phyloP scores from a whole-genome alignment of 1,140 invertebrate species.

The Nephila pilipes region DNA sequence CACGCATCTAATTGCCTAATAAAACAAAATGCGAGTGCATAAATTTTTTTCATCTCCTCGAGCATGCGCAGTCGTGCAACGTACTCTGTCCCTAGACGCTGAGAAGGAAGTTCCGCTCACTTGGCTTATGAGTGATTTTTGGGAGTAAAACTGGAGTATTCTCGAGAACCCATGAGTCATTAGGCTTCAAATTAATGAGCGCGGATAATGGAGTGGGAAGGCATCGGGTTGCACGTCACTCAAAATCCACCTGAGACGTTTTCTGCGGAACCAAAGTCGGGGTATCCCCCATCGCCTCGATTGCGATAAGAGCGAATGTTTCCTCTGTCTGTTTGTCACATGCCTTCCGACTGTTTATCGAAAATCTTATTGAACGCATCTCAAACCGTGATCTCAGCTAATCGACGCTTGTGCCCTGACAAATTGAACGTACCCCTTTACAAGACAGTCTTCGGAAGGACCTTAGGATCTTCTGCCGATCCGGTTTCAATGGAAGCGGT shows the following conservation, averaged over 20 bases:
- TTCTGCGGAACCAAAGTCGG: neutral
- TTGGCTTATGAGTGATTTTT: constrained; percentile 33
- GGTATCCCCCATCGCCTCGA: neutral
- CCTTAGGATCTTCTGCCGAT: no score
- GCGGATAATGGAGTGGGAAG: constrained; percentile 13
- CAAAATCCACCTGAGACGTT: neutral
- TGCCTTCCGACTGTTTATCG: neutral
- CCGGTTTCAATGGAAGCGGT: no score
- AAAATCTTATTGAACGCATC: no score
- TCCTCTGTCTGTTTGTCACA: neutral
- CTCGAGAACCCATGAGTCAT: neutral
- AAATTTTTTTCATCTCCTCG: no score
- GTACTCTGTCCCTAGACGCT: neutral
- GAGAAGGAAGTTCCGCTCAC: neutral
- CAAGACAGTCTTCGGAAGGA: no score
- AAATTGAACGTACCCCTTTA: no score
- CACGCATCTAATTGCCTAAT: no score
- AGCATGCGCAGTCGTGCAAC: neutral
- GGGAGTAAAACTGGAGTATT: neutral
- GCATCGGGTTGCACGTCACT: constrained; percentile 9
- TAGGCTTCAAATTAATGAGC: constrained; percentile 28
- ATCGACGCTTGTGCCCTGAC: no score
- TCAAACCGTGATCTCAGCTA: no score
- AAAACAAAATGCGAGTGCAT: no score
- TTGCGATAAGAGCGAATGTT: neutral